Conservation (phyloP, 2,888 invertebrate species). For the Noctua pronuba region DNA sequence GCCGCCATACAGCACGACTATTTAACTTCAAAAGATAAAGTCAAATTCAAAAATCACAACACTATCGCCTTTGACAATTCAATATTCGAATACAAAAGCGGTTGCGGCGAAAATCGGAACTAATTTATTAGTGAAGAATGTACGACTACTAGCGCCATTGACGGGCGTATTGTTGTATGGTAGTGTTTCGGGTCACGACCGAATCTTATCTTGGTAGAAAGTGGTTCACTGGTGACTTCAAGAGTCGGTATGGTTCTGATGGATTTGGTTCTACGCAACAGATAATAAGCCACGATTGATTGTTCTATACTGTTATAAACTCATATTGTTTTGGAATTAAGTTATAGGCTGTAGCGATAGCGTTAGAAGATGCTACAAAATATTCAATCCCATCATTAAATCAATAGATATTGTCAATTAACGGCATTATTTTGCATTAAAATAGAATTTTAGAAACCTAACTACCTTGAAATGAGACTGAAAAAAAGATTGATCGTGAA, state of each 20-base stretch:
- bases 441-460: not conserved
- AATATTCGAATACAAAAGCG: slow-evolving; percentile 41
- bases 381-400: not conserved
- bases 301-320: slow-evolving; percentile 73
- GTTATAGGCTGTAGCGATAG: slow-evolving; percentile 62
- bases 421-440: not conserved
- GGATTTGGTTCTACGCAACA: slow-evolving; percentile 77
- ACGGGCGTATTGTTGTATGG: slow-evolving; percentile 66
- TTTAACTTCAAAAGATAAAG: slow-evolving; percentile 53
- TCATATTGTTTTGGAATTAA: slow-evolving; percentile 72
- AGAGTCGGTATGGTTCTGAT: slow-evolving; percentile 80
- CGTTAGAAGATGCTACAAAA: not conserved
- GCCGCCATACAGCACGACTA: slow-evolving; percentile 42
- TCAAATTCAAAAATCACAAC: slow-evolving; percentile 50
- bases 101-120: slow-evolving; percentile 54
- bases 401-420: not conserved
- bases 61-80: slow-evolving; percentile 56
- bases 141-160: slow-evolving; percentile 60
- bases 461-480: not conserved
- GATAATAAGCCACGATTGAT: slow-evolving; percentile 88
- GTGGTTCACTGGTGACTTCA: slow-evolving; percentile 86
- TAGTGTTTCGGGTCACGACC: slow-evolving; percentile 77
- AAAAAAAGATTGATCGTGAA: slow-evolving; percentile 3
- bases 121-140: slow-evolving; percentile 50
- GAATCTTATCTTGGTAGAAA: slow-evolving; percentile 80